Evolutionary conservation across 1,140 invertebrate species (phyloP), one percentile per base, ranked within the genome.

Genomic region (Drosophila subobscura): DNA sequence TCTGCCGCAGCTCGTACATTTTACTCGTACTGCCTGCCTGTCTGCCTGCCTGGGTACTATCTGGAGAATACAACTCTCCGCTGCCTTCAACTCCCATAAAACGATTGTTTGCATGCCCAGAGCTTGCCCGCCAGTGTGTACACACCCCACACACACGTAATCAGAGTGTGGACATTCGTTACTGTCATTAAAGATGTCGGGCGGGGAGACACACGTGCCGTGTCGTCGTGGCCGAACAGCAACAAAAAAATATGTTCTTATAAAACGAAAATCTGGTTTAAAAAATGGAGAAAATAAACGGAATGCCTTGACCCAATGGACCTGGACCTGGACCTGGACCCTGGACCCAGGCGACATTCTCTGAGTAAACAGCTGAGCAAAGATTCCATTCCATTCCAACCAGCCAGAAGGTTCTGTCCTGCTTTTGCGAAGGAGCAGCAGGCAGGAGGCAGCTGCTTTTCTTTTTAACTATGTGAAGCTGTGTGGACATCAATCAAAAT

Each of bases 401-500:
- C 27, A 7, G 0, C 27, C 33, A 37, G 33, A 37, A 37, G 33
- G 33, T 37, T 33, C 29, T 33, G 2, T 33, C 7, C 2, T 33
- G 29, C 29, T 33, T 3, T 6, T 37, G 10, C 33, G 33, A 10
- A 37, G 29, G 2, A 33, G 5, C 25, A 0, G 5, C 5, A 27
- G 20, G 20, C 49, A 12, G 23, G 40, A 27, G 64, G 33, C 41
- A 41, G 52, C 46, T 52, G 41, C 53, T 54, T 55, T 54, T 55
- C 58, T 41, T 37, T 47, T 65, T 50, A 63, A 75, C 59, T 53
- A 63, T 80, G 67, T 63, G 67, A 64, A 10, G 72, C 41, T 72
- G 64, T 53, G 59, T 81, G 83, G 73, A 88, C 77, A 86, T 86
- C 81, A 86, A 86, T 86, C 83, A 85, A 81, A 85, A 86, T 51